Evolutionary conservation across 2,113 vertebrate species (phyloP).

Genomic region (Donacobius atricapilla): DNA sequence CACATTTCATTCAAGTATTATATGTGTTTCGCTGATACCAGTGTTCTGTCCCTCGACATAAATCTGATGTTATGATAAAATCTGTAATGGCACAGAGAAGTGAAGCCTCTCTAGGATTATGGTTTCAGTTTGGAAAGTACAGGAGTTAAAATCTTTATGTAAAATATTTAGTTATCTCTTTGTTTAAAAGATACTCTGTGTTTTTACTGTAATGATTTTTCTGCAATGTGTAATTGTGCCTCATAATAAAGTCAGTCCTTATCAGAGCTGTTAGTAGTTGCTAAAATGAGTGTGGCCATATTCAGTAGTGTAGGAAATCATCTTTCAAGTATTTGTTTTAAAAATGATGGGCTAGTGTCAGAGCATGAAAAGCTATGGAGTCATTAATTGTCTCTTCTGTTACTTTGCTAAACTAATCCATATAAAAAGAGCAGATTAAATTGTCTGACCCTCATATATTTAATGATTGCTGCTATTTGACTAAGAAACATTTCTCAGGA

Average conservation of each 20-base stretch:
- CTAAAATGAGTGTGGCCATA: neutral
- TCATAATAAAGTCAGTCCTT: neutral
- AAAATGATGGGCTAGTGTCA: constrained; percentile 61
- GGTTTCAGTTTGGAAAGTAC: neutral
- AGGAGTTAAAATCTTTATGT: neutral
- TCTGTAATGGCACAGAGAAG: neutral
- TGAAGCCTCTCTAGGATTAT: neutral
- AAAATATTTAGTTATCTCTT: neutral
- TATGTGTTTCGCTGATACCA: neutral
- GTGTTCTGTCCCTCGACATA: neutral
- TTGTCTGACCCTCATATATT: constrained; percentile 89
- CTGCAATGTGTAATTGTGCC: neutral
- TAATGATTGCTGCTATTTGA: constrained; percentile 90
- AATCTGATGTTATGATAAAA: neutral
- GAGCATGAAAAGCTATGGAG: constrained; percentile 72
- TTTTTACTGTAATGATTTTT: constrained; percentile 7
- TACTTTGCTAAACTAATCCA: constrained; percentile 84
- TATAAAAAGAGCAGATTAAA: constrained; percentile 91
- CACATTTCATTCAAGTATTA: neutral
- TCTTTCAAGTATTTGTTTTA: constrained; percentile 50
- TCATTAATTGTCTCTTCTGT: constrained; percentile 80
- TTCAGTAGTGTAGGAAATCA: neutral
- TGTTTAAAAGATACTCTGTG: neutral
- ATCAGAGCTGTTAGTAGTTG: neutral
- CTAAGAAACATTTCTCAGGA: constrained; percentile 83